A percentile compares a stretch with the other conserved stretches of the same genome.
Conservation (phyloP, 2,888 invertebrate species). For the Tortricodes alternella region DNA sequence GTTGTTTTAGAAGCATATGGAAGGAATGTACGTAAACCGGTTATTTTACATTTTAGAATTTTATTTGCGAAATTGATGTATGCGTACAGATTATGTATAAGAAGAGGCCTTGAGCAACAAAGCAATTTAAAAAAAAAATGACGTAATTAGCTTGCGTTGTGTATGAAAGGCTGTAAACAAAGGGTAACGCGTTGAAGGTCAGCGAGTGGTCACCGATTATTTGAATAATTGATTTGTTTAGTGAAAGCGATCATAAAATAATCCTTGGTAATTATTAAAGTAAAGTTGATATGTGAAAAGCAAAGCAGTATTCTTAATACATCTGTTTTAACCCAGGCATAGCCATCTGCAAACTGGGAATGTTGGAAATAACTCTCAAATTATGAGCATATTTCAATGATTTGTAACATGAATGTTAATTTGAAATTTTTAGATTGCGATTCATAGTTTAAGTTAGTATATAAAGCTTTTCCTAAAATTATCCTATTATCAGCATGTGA, state of each 20-base stretch:
- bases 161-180: constrained; percentile 52
- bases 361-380: no score
- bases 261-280: no score
- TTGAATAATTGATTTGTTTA: constrained; percentile 10
- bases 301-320: no score
- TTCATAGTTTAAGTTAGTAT: no score
- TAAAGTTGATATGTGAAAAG: no score
- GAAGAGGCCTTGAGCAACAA: not conserved
- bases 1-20: constrained; percentile 6
- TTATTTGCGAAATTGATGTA: not conserved
- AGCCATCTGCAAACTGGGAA: no score
- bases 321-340: no score
- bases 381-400: no score
- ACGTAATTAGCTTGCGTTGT: constrained; percentile 21
- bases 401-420: no score
- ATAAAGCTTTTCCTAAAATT: no score
- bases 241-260: not conserved
- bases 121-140: constrained; percentile 1
- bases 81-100: not conserved
- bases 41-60: not conserved
- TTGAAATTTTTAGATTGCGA: no score
- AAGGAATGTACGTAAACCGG: not conserved
- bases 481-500: no score
- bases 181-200: constrained; percentile 51
- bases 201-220: constrained; percentile 21